phyloP scores from a whole-genome alignment of 2,113 vertebrate genomes.

The Proteles cristata region DNA sequence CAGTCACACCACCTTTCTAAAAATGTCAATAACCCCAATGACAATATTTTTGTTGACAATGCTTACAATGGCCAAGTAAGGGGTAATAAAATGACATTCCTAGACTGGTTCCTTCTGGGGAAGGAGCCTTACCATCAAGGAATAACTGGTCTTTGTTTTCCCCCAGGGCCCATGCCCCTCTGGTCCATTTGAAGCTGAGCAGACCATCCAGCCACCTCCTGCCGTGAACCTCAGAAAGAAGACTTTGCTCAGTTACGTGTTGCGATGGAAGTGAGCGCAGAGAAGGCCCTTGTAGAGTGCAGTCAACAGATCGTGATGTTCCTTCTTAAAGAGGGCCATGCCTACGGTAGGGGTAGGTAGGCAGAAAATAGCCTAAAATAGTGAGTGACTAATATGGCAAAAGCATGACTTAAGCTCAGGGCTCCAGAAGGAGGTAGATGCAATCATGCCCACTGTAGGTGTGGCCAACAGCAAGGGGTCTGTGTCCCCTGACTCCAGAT shows the following conservation, averaged over 20 bases:
- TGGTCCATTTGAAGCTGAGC: background rate
- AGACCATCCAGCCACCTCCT: background rate
- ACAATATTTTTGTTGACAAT: background rate
- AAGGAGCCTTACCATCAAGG: background rate
- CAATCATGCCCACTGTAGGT: too few relatives aligned
- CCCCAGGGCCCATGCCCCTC: fast-evolving
- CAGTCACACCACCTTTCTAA: background rate
- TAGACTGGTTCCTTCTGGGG: too few relatives aligned
- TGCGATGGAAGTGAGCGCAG: background rate
- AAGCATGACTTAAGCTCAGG: background rate
- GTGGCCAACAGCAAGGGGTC: too few relatives aligned
- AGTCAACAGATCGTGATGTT: background rate
- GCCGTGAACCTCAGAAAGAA: background rate
- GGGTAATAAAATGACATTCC: background rate
- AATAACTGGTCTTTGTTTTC: background rate
- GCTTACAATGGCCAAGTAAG: background rate
- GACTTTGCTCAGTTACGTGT: too few relatives aligned
- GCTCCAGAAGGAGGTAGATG: background rate
- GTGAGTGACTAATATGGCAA: background rate
- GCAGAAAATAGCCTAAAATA: background rate
- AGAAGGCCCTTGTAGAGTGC: background rate
- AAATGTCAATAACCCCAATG: background rate
- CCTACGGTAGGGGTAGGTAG: background rate
- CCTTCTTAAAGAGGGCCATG: background rate
- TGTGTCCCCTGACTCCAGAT: background rate